Evolutionary conservation across 1,140 invertebrate species (phyloP).

Genomic region (Cotesia typhae): DNA sequence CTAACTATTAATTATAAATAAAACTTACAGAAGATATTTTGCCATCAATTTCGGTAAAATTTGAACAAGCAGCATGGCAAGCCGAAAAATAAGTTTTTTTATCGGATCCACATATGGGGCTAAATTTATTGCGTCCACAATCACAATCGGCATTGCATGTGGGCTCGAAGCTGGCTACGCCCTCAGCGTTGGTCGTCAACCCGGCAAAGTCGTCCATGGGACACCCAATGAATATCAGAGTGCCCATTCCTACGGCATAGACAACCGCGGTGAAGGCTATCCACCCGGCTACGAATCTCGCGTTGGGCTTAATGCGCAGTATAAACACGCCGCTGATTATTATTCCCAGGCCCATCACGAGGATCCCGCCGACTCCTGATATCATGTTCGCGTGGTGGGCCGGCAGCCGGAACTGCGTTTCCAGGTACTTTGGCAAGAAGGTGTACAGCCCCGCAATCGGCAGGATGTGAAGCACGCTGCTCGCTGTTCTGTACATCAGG

Average conservation of each 20-base stretch:
- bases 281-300: constrained; percentile 87
- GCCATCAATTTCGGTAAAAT: constrained; percentile 69
- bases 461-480: constrained; percentile 87
- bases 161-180: constrained; percentile 63
- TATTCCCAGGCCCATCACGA: constrained; percentile 91
- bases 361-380: constrained; percentile 88
- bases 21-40: constrained; percentile 67
- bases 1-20: constrained; percentile 16
- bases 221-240: constrained; percentile 89
- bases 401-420: constrained; percentile 88
- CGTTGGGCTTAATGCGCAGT: constrained; percentile 82
- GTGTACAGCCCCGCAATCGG: constrained; percentile 92
- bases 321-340: constrained; percentile 88
- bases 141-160: constrained; percentile 75
- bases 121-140: constrained; percentile 80
- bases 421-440: constrained; percentile 93
- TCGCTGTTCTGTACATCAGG: constrained; percentile 87
- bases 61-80: constrained; percentile 86
- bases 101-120: constrained; percentile 83
- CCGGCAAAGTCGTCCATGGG: constrained; percentile 84
- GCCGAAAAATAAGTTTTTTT: constrained; percentile 86
- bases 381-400: constrained; percentile 90
- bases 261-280: constrained; percentile 87
- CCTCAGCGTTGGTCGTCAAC: constrained; percentile 64
- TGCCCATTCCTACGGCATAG: constrained; percentile 87